Base-by-base conservation (phyloP, 2,797 vertebrate species). In the Tangara arthus region DNA sequence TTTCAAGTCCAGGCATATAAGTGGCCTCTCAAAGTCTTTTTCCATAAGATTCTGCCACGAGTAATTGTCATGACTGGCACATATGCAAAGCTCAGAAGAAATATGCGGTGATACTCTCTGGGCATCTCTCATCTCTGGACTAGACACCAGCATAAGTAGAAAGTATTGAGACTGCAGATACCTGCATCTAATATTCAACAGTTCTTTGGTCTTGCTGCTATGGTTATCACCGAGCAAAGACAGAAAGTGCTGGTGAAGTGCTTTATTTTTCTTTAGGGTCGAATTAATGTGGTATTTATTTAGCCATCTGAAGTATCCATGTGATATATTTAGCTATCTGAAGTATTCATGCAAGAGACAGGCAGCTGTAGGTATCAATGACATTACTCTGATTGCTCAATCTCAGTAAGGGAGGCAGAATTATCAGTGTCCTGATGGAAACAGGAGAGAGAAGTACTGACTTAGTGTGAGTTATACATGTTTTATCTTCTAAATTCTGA, bases 401-500 rank as follows among this genome's bases (percentile, higher is more conserved):
- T 47, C 52, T 47, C 78, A 77, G 20, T 47, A 82, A 65, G 12
- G 34, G n/a, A 79, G 59, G 42, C 19, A 79, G 64, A 34, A 89
- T 63, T 12, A 32, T 52, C 47, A n/a, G 14, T 39, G 49, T 20
- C 56, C 27, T 66, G 52, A 60, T 6, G 44, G 59, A 82, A 87
- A 42, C 1, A 75, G 32, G 32, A 57, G 22, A 50, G 4, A 73
- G 5, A 53, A 71, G 11, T 34, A 69, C 30, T 46, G n/a, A n/a
- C 12, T 66, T 52, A 24, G 7, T 21, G 44, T 44, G 1, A 79
- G 5, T 30, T 16, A 28, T 68, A 20, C 0, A 0, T 59, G 15
- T 60, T 73, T 87, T 85, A 26, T 70, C 32, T 68, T 87, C 72
- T 80, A 2, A 69, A 84, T 63, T 52, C 41, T 73, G 52, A 56